These are phyloP conservation scores for Nomada ruficornis DNA, from an alignment of 2,888 invertebrate species.

Conservation along the genomic window DNA sequence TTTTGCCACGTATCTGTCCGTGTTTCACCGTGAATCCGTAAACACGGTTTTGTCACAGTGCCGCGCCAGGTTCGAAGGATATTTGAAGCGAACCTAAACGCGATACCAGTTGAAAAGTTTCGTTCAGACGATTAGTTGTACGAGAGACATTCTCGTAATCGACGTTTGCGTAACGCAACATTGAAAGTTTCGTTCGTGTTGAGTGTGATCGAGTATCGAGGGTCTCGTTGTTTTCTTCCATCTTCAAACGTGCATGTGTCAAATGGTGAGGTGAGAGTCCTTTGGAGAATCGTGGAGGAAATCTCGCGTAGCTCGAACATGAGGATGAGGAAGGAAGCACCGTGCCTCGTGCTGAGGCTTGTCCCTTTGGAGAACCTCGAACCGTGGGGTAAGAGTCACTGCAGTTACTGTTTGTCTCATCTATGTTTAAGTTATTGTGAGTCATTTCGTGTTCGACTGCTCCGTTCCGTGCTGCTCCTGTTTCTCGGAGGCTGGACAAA, in stretches of 20 bases:
- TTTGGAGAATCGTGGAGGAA: slow-evolving; percentile 55
- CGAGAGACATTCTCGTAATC: slow-evolving; percentile 2
- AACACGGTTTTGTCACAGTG: slow-evolving; percentile 22
- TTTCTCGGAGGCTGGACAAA: neutral
- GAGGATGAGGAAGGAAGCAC: slow-evolving; percentile 88
- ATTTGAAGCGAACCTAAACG: neutral
- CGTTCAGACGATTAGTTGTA: neutral
- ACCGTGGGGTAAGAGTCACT: slow-evolving; percentile 76
- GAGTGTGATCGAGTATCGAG: slow-evolving; percentile 9
- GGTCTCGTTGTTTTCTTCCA: neutral
- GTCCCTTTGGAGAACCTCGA: slow-evolving; percentile 85
- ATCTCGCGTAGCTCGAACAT: slow-evolving; percentile 80
- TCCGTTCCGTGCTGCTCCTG: neutral
- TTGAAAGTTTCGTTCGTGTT: slow-evolving; percentile 30
- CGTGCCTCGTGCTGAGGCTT: slow-evolving; percentile 87
- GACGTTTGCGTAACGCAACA: slow-evolving; percentile 29
- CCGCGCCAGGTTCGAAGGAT: neutral
- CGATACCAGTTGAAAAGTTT: neutral
- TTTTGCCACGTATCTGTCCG: slow-evolving; percentile 62
- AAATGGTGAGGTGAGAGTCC: slow-evolving; percentile 71
- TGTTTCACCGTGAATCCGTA: slow-evolving; percentile 52
- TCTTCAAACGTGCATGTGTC: slow-evolving; percentile 51
- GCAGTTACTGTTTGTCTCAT: neutral
- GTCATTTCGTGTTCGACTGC: neutral
- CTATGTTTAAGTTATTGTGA: slow-evolving; percentile 4